Conservation (phyloP, 2,888 invertebrate species). For the Chrysina gloriosa region DNA sequence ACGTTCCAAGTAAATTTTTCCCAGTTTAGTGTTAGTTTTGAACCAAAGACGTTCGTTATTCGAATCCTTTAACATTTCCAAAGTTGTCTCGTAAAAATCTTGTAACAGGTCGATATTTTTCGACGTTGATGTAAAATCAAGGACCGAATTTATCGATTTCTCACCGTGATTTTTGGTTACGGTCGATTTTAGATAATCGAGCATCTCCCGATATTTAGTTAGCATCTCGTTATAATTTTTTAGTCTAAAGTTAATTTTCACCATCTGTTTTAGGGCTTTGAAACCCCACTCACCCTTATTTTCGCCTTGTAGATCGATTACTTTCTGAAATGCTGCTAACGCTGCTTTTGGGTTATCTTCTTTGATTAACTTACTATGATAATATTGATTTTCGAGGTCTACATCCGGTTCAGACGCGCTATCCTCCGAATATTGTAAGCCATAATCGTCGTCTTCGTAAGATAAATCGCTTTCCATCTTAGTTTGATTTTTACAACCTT, state of each 20-base stretch:
- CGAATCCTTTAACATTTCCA: conserved; percentile 93
- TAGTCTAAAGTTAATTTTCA: conserved; percentile 98
- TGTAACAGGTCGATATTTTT: conserved; percentile 86
- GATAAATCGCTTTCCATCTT: conserved; percentile 75
- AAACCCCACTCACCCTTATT: conserved; percentile 99
- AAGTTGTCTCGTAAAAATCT: conserved; percentile 96
- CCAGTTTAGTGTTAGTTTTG: conserved; percentile 98
- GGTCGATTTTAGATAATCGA: conserved; percentile 97
- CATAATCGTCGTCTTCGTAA: conserved; percentile 96
- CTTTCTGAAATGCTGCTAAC: conserved; percentile 91
- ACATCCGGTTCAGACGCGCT: conserved; percentile 99
- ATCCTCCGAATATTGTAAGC: conserved; percentile 98
- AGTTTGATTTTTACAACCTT: neutral
- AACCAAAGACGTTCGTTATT: conserved; percentile 99
- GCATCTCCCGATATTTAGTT: conserved; percentile 84
- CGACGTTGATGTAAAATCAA: conserved; percentile 98
- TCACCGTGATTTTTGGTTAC: conserved; percentile 99
- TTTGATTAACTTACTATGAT: conserved; percentile 97
- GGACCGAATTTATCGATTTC: conserved; percentile 98
- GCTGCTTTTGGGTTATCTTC: conserved; percentile 94
- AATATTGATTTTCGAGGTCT: conserved; percentile 99
- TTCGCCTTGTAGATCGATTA: conserved; percentile 95
- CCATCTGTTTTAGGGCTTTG: conserved; percentile 99
- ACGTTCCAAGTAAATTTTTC: conserved; percentile 96
- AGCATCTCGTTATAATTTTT: conserved; percentile 77